Conservation (phyloP, 2,113 vertebrate species). For the Pelecanus crispus region DNA sequence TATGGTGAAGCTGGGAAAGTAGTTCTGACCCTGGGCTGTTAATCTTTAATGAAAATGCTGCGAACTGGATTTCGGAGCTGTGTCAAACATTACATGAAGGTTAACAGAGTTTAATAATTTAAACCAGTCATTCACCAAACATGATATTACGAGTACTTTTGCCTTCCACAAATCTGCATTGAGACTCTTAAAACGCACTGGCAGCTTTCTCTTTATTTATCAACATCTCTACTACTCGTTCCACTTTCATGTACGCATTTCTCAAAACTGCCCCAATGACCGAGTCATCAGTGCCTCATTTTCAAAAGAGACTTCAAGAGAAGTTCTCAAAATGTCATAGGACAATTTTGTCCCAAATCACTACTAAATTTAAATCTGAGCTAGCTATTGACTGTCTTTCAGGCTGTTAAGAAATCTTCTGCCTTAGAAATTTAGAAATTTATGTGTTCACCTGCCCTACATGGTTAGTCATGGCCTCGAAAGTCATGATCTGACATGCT, state of each 20-base stretch:
- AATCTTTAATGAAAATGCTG: background rate
- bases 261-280: background rate
- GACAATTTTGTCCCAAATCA: background rate
- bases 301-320: background rate
- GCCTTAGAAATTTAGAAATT: background rate
- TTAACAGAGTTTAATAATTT: background rate
- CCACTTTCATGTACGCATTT: background rate
- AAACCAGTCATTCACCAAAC: background rate
- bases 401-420: background rate
- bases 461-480: background rate
- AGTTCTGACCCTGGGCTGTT: background rate
- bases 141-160: background rate
- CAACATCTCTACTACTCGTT: background rate
- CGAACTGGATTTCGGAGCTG: background rate
- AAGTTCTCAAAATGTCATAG: background rate
- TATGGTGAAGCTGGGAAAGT: background rate
- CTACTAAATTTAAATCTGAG: background rate
- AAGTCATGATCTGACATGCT: rapidly evolving
- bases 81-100: background rate
- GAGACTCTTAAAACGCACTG: background rate
- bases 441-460: rapidly evolving
- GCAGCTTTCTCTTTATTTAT: background rate
- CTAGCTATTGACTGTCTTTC: background rate
- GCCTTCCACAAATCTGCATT: background rate
- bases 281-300: background rate